A percentile compares a stretch with the other conserved stretches of the same genome.
These are phyloP conservation scores for Apodemia mormo DNA, from an alignment of 2,888 invertebrate species.

Conservation along the genomic window DNA sequence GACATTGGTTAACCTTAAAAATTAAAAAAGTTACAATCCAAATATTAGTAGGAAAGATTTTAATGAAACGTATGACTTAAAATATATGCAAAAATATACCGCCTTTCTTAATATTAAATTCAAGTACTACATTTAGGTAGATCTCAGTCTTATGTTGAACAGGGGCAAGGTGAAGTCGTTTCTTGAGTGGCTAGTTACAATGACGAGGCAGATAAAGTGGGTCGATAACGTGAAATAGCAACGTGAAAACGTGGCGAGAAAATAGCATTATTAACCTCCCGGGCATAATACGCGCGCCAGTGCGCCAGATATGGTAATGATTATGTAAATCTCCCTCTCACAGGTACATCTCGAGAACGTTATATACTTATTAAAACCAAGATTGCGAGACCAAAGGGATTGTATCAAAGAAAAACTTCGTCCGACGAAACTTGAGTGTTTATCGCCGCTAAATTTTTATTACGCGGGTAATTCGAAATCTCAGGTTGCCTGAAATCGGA, in stretches of 20 bases:
- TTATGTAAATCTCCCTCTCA: constrained; percentile 79
- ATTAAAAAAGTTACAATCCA: too few relatives aligned
- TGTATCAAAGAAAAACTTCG: constrained; percentile 69
- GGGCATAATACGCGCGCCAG: constrained; percentile 80
- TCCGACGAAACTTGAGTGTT: constrained; percentile 60
- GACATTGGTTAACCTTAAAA: too few relatives aligned
- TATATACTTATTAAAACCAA: constrained; percentile 81
- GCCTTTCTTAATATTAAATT: constrained; percentile 24
- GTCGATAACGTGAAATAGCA: constrained; percentile 79
- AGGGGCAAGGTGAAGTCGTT: constrained; percentile 61
- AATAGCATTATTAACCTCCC: constrained; percentile 82
- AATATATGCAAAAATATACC: constrained; percentile 7
- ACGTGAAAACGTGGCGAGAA: constrained; percentile 81
- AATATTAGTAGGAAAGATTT: not conserved
- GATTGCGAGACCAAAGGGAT: constrained; percentile 72
- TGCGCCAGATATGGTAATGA: constrained; percentile 82
- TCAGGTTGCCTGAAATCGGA: constrained; percentile 75
- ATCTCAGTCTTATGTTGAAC: constrained; percentile 38
- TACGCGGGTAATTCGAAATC: constrained; percentile 71
- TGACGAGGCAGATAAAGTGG: constrained; percentile 78
- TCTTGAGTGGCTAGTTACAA: constrained; percentile 74
- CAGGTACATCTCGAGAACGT: constrained; percentile 79
- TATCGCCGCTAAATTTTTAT: constrained; percentile 71
- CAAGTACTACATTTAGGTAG: constrained; percentile 19
- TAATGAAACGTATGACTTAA: not conserved